Evolutionary conservation across 2,888 invertebrate genomes (phyloP).

Genomic region (Hydroisotoma schaefferi): DNA sequence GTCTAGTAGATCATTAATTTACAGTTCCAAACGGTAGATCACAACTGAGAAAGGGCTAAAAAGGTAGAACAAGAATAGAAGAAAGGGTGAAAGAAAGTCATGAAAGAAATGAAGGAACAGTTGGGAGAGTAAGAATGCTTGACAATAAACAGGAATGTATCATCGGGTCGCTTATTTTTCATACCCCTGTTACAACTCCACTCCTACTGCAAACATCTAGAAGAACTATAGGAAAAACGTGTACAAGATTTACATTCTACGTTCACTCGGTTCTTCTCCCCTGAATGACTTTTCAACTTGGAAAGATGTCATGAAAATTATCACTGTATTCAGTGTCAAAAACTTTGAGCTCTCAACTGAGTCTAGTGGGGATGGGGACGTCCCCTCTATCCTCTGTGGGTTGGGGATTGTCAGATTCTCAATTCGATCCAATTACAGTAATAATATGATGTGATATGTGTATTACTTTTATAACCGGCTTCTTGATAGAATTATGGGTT

Average conservation of each 20-base stretch:
- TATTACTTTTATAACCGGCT: too few species aligned
- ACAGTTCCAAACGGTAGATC: too few species aligned
- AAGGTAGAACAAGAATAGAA: not conserved
- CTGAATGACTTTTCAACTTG: conserved; percentile 21
- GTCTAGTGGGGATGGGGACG: not conserved
- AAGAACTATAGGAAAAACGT: too few species aligned
- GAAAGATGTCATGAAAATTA: conserved; percentile 40
- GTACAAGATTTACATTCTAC: too few species aligned
- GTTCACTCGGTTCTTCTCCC: too few species aligned
- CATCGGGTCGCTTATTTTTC: conserved; percentile 10
- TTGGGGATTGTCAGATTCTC: conserved; percentile 23
- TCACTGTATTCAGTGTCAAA: conserved; percentile 23
- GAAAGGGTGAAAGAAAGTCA: conserved; percentile 10
- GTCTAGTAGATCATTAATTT: too few species aligned
- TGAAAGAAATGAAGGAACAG: conserved; percentile 9
- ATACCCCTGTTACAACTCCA: too few species aligned
- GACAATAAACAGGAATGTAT: conserved; percentile 12
- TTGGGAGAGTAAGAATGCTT: conserved; percentile 4
- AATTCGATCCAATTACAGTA: conserved; percentile 30
- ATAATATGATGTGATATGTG: conserved; percentile 23
- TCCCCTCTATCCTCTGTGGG: conserved; percentile 8
- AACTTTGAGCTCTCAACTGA: not conserved
- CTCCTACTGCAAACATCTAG: too few species aligned
- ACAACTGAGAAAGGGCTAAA: not conserved
- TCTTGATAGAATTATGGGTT: too few species aligned